A percentile compares a stretch with the other conserved stretches of the same genome.
These are phyloP conservation scores for Rhogogaster chlorosoma DNA, from an alignment of 2,888 invertebrate species.

Conservation along the genomic window DNA sequence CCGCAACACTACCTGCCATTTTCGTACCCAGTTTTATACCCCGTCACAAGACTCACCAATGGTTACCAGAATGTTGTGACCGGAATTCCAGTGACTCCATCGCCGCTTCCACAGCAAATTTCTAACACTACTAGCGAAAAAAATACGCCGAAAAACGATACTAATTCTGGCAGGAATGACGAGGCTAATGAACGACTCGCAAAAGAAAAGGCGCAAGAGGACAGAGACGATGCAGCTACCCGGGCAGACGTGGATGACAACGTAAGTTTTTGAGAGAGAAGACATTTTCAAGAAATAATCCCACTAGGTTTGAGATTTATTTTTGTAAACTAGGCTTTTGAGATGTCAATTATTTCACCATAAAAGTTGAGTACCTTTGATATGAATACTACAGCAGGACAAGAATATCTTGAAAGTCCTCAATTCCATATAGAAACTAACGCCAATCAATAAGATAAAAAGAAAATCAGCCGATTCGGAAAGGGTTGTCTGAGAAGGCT, in stretches of 20 bases:
- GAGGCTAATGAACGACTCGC: background rate
- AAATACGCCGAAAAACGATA: background rate
- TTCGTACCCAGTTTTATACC: constrained; percentile 25
- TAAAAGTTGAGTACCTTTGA: background rate
- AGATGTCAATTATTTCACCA: background rate
- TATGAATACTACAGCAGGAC: background rate
- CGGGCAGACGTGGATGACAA: constrained; percentile 11
- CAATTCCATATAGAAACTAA: background rate
- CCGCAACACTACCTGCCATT: constrained; percentile 7
- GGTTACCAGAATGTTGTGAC: constrained; percentile 9
- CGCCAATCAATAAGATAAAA: background rate
- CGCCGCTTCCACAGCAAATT: background rate
- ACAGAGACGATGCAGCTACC: background rate
- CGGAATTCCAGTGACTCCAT: background rate
- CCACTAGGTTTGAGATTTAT: background rate
- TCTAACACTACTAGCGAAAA: background rate
- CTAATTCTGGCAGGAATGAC: background rate
- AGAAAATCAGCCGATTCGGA: background rate
- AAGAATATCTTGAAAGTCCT: background rate
- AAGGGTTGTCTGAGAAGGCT: background rate
- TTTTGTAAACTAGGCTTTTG: background rate
- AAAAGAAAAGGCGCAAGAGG: background rate
- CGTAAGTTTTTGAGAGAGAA: background rate
- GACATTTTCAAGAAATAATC: background rate
- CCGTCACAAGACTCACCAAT: background rate